Base-by-base conservation (phyloP, 2,797 vertebrate species). In the Miichthys miiuy region DNA sequence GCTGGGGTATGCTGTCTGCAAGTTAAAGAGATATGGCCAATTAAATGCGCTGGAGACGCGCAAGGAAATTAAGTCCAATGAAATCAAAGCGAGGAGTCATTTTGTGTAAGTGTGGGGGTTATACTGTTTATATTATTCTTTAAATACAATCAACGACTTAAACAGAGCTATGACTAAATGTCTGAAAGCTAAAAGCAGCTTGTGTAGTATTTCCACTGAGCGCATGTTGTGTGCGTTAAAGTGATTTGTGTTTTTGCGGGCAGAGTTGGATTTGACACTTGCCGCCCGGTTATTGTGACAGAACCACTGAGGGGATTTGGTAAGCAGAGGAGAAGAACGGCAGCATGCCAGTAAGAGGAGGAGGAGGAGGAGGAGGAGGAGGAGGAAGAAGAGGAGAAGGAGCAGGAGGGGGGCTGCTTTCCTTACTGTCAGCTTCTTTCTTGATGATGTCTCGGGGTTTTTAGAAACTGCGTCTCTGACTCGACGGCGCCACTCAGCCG, bases 401-500 rank as follows among this genome's bases (percentile, higher is more conserved):
- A 16, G 66, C 42, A n/a, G 79, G 69, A 57, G 84, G 87, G 73
- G 85, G 88, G 88, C 92, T 87, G 94, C 91, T 94, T 94, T 93
- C 92, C 94, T 93, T 91, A 94, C 94, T 95, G 94, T 95, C 95
- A 96, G 93, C 93, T 94, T 94, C 93, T 94, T 94, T 90, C 94
- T 94, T 92, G 95, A 94, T 93, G 92, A 95, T 95, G 94, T 96
- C 95, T 96, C 94, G 92, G 92, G 95, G 93, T 95, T 95, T 94
- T 94, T 95, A 95, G 94, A 94, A 95, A 94, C 92, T 94, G 92
- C 92, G 94, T 93, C 94, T 93, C 93, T 95, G 95, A 94, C 94
- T 96, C 94, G 88, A 92, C 95, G 96, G 96, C 96, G 95, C 96
- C 96, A 96, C 95, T 95, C 92, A 93, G 95, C 95, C 94, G 95